Conservation (phyloP, 2,113 vertebrate genomes). For the Aegotheles bennettii region DNA sequence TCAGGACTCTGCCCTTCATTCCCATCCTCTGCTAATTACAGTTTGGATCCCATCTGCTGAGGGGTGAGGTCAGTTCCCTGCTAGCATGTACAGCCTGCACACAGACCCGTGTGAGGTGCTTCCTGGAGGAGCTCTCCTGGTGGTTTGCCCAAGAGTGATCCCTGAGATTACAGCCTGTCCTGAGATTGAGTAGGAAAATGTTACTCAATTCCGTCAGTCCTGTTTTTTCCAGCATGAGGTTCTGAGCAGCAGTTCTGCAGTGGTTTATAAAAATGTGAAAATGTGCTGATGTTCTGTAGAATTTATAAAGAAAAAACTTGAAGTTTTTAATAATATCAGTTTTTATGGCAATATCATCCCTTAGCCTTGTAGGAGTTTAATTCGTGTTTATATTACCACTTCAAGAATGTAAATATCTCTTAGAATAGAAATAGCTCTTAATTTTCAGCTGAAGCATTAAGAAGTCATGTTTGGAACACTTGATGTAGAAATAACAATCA, state of each 20-base stretch:
- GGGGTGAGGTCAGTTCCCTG: rapidly evolving
- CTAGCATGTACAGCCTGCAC: too few relatives aligned
- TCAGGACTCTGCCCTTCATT: background rate
- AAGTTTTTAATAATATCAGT: background rate
- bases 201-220: rapidly evolving
- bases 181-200: background rate
- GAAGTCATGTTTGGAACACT: background rate
- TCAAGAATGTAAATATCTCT: background rate
- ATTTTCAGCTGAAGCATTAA: background rate
- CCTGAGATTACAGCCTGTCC: rapidly evolving
- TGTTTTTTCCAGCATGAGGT: rapidly evolving
- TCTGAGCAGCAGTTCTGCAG: background rate
- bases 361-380: background rate
- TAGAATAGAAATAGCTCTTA: background rate
- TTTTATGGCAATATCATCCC: background rate
- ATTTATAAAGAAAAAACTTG: background rate
- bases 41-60: background rate
- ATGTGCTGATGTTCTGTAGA: background rate
- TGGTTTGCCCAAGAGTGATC: rapidly evolving
- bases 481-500: background rate
- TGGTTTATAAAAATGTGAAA: background rate
- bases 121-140: rapidly evolving
- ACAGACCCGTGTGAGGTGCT: rapidly evolving
- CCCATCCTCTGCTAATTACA: too few relatives aligned
- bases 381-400: background rate